Evolutionary conservation across 2,888 invertebrate species (phyloP).

Genomic region (Acanthococcus lagerstroemiae): DNA sequence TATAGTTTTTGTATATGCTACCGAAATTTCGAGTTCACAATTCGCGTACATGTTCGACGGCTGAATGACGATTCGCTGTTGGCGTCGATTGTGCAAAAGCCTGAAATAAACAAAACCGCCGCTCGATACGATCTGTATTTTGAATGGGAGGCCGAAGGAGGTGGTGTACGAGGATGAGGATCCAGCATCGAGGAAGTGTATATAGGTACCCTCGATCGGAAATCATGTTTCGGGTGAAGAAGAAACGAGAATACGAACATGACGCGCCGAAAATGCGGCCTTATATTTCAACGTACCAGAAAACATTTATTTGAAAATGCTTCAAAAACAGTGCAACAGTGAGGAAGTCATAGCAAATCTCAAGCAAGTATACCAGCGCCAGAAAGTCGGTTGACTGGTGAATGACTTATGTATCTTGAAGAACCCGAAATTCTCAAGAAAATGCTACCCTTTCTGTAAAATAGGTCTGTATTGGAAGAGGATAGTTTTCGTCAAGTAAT

Average conservation of each 20-base stretch:
- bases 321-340: background rate
- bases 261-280: background rate
- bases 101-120: background rate
- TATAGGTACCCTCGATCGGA: no score
- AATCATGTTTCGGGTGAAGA: no score
- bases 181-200: background rate
- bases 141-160: background rate
- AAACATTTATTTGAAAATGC: no score
- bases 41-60: background rate
- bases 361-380: background rate
- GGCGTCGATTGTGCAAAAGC: background rate
- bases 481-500: no score
- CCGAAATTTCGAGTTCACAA: background rate
- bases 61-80: background rate
- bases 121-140: background rate
- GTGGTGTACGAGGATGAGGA: background rate
- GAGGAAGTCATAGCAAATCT: no score
- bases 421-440: no score
- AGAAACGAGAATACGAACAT: no score
- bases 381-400: no score
- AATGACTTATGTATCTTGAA: background rate
- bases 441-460: no score
- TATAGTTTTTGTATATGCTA: no score
- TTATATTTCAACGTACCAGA: background rate
- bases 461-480: no score